Evolutionary conservation across 2,113 vertebrate species (phyloP).

Genomic region (Caranx ignobilis): DNA sequence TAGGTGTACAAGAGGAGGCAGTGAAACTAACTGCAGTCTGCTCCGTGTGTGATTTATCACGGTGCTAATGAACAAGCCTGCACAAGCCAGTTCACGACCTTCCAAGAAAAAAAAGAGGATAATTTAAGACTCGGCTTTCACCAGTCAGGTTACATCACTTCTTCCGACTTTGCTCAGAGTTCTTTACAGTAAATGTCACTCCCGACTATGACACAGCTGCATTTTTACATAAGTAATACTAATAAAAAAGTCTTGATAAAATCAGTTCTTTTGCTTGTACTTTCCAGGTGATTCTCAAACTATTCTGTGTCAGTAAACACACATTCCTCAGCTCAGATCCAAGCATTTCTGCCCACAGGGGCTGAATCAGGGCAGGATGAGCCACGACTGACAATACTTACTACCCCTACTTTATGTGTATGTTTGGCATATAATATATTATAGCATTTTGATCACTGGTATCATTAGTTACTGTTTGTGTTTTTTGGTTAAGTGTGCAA

Average conservation of each 20-base stretch:
- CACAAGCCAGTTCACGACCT: slow-evolving; percentile 71
- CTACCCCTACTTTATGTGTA: not conserved
- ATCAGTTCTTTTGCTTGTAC: not conserved
- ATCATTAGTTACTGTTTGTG: not conserved
- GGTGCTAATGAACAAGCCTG: slow-evolving; percentile 63
- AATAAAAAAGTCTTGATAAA: not conserved
- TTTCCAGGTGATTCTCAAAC: not conserved
- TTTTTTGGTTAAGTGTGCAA: not conserved
- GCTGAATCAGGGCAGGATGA: not conserved
- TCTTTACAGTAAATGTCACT: slow-evolving; percentile 4
- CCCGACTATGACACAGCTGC: not conserved
- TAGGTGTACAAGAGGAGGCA: slow-evolving; percentile 36
- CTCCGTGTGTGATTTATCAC: slow-evolving; percentile 52
- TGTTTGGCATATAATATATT: not conserved
- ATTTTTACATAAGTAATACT: not conserved
- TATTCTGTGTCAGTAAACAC: slow-evolving; percentile 7
- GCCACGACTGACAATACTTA: slow-evolving; percentile 9
- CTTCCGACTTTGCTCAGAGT: slow-evolving; percentile 9
- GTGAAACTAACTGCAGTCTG: slow-evolving; percentile 46
- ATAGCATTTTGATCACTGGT: not conserved
- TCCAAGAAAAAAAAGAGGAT: slow-evolving; percentile 43
- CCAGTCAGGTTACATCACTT: slow-evolving; percentile 40
- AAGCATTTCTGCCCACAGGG: slow-evolving; percentile 26
- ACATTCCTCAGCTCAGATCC: slow-evolving; percentile 37
- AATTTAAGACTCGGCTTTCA: slow-evolving; percentile 63